Evolutionary conservation across 1,140 invertebrate species (phyloP), one percentile per base, ranked within the genome.

Genomic region (Hyles euphorbiae): DNA sequence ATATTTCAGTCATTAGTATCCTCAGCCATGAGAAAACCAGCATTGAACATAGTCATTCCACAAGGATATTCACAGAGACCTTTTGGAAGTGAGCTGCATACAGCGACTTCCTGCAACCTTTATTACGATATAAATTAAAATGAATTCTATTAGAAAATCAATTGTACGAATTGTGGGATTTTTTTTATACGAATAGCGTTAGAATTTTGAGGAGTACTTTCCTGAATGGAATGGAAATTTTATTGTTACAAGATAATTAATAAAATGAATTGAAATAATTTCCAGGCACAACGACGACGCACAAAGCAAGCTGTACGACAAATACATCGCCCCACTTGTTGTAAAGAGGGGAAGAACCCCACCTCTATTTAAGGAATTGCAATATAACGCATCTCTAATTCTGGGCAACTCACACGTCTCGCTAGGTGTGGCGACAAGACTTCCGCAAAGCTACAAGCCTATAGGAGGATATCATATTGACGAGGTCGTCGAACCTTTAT

Each of bases 401-500:
- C 36, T 77, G 11, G 68, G 68, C 5, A 77, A 77, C 44, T 73
- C 75, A 3, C 68, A 77, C 12, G 61, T 70, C 2, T 69, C 68
- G 9, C n/a, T 67, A 3, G 75, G 72, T 1, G 46, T 66, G 10
- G 57, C 63, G 5, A 62, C 52, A 2, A 51, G 68, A 4, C 46
- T 77, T 7, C 75, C 72, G 4, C 70, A 68, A 53, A 74, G 60
- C 45, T 74, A 72, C n/a, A 71, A 70, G 46, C 12, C 63, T 1
- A 64, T 78, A 34, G 69, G 64, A 7, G 76, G 76, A 0, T 78
- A 70, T 46, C 71, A 78, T 53, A 60, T 78, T 12, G 56, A 69
- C 12, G 52, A 66, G 12, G 44, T 67, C 12, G 50, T 66, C 2
- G 59, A 69, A 45, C 62, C 70, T 33, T 60, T 69, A 50, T 58